Base-by-base conservation (phyloP, 2,113 vertebrate genomes). In the Agelaius phoeniceus region DNA sequence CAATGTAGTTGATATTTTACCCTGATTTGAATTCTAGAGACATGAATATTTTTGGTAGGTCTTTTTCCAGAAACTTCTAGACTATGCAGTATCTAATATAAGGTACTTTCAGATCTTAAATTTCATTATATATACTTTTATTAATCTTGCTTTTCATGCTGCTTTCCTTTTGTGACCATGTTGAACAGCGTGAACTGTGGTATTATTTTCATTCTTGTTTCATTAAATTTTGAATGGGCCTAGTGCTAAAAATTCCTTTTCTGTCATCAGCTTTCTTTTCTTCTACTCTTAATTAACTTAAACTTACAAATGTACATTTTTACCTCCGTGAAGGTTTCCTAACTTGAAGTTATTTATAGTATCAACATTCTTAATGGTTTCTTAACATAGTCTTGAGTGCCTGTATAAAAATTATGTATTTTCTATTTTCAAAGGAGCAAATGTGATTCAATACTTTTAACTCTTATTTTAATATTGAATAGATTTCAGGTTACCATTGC, bases 21-120 rank as follows among this genome's bases (percentile, higher is more conserved):
- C n/a, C 31, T 58, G 44, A 49, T 54, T 57, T 61, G 33, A 78
- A 69, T 63, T 65, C 48, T 84, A 57, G 73, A 67, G 59, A 61
- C 54, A 21, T 4, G 16, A 51, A n/a, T 12, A 3, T 63, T 14
- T 68, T 91, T 74, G 30, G 2, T 86, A 33, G 43, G 33, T 78
- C 22, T 89, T 61, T 74, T 91, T 61, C 87, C 49, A 84, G 94
- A 94, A 94, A 57, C 6, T 89, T 94, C 84, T 81, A 51, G 65
- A 23, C 31, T 86, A 0, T 65, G 41, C 62, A 65, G 14, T 19
- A 12, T 66, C 44, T 84, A 74, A 74, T 23, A 33, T 22, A 72
- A 82, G 9, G 10, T 84, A 7, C 20, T 85, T 94, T 79, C 61
- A 62, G 35, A n/a, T 75, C 57, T 67, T 71, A 41, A 43, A 54